Evolutionary conservation across 1,140 invertebrate genomes (phyloP).

Genomic region (Macrotrachela quadricornifera): DNA sequence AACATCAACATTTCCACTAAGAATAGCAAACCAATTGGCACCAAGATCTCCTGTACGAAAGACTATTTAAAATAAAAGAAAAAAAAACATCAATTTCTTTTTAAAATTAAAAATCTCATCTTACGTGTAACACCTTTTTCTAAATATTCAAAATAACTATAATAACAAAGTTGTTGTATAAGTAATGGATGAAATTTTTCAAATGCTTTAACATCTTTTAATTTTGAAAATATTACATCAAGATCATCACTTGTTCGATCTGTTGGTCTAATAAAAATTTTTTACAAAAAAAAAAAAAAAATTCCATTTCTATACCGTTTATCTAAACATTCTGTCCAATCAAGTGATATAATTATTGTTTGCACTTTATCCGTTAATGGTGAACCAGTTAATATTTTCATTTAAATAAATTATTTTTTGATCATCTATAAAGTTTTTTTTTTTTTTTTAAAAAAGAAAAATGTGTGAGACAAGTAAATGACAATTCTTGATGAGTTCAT

Average conservation of each 20-base stretch:
- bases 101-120: slow-evolving; percentile 22
- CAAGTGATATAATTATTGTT: not conserved
- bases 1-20: slow-evolving; percentile 47
- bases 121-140: slow-evolving; percentile 55
- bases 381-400: no score
- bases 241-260: slow-evolving; percentile 49
- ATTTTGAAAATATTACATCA: slow-evolving; percentile 28
- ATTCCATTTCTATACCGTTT: slow-evolving; percentile 12
- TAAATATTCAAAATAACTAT: slow-evolving; percentile 50
- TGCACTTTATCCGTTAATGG: no score
- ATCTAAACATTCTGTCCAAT: slow-evolving; percentile 14
- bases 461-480: no score
- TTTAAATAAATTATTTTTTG: no score
- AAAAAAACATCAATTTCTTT: slow-evolving; percentile 16
- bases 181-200: slow-evolving; percentile 45
- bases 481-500: no score
- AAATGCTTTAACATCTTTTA: slow-evolving; percentile 37
- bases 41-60: slow-evolving; percentile 53
- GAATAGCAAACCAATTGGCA: slow-evolving; percentile 52
- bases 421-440: no score
- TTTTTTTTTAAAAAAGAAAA: no score
- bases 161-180: slow-evolving; percentile 49
- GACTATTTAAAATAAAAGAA: slow-evolving; percentile 31
- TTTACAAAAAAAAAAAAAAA: slow-evolving; percentile 14
- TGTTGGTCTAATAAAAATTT: slow-evolving; percentile 35